Conservation (phyloP, 2,113 vertebrate genomes). For the Microcebus lehilahytsara region DNA sequence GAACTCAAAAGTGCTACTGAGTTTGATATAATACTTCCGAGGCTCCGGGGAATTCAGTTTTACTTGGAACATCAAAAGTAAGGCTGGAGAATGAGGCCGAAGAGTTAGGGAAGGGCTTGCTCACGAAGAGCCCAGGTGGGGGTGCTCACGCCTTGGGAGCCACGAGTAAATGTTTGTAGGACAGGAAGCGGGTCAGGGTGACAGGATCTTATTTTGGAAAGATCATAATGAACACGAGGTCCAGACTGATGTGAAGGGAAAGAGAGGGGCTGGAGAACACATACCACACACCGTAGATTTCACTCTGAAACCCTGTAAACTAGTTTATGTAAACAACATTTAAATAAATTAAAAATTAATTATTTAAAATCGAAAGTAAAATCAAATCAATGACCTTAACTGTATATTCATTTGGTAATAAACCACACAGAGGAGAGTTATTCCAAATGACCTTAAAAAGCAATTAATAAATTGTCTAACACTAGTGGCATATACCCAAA, state of each 20-base stretch:
- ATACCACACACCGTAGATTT: neutral
- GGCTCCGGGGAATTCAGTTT: neutral
- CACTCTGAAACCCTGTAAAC: neutral
- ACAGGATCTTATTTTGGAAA: neutral
- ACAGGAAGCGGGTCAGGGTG: neutral
- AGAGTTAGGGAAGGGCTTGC: neutral
- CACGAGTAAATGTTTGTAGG: neutral
- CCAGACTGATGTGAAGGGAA: neutral
- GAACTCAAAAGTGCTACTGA: neutral
- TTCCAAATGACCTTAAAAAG: neutral
- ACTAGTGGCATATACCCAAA: neutral
- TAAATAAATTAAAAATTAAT: slow-evolving; percentile 11
- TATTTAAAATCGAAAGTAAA: neutral
- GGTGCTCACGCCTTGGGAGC: neutral
- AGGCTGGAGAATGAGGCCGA: neutral
- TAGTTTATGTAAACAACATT: neutral
- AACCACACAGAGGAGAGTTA: neutral
- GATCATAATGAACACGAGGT: neutral
- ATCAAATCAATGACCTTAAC: neutral
- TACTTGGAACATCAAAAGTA: neutral
- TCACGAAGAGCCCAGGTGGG: accelerated
- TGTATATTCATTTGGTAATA: neutral
- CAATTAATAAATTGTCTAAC: neutral
- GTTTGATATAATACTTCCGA: neutral
- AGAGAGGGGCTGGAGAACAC: accelerated